Evolutionary conservation across 2,113 vertebrate species (phyloP).

Genomic region (Calidris pugnax): DNA sequence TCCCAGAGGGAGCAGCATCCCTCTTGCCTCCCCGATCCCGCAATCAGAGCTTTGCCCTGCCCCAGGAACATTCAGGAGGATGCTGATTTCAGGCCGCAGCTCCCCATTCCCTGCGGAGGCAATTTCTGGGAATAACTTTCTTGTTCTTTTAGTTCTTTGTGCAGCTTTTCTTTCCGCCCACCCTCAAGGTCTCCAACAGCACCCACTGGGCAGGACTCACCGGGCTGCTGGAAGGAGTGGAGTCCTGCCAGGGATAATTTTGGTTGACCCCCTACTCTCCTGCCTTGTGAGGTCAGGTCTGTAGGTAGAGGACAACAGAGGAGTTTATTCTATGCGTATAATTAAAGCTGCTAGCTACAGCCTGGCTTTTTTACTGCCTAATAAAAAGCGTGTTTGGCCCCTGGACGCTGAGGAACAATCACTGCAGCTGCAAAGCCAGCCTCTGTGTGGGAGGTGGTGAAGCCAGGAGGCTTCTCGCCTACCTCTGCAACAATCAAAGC

Average conservation of each 20-base stretch:
- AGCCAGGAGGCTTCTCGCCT: background rate
- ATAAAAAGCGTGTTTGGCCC: background rate
- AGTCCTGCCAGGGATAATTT: background rate
- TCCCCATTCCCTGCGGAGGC: background rate
- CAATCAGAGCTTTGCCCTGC: background rate
- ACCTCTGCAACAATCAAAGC: background rate
- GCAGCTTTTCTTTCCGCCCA: background rate
- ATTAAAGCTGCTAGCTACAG: background rate
- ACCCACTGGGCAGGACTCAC: background rate
- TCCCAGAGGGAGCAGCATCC: background rate
- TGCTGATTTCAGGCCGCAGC: rapidly evolving
- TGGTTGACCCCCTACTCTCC: background rate
- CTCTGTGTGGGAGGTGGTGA: constrained; percentile 5
- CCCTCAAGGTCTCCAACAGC: background rate
- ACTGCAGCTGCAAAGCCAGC: constrained; percentile 25
- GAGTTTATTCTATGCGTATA: background rate
- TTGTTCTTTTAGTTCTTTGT: background rate
- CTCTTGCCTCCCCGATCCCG: rapidly evolving
- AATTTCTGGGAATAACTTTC: background rate
- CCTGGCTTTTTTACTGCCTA: background rate
- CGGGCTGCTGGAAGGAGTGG: background rate
- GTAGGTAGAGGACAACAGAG: background rate
- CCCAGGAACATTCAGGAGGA: rapidly evolving
- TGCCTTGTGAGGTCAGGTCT: background rate
- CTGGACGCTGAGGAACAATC: background rate